Evolutionary conservation across 2,113 vertebrate species (phyloP), one percentile per base, ranked within the genome.

Genomic region (Corynorhinus townsendii): DNA sequence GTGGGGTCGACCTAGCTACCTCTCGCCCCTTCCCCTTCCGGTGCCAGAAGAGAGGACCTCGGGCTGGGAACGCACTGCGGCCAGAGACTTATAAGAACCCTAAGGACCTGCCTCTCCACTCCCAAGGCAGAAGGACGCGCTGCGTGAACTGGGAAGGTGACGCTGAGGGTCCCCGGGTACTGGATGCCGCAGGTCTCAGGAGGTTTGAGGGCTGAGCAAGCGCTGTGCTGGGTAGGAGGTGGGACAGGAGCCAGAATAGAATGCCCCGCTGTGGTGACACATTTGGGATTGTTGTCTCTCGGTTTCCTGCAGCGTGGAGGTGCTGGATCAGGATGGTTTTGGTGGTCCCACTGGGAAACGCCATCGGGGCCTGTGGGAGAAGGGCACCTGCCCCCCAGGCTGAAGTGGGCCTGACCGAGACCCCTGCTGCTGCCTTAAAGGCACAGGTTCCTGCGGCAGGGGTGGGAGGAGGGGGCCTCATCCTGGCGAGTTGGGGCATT

Each of bases 391-490:
- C 26, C 40, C 62, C 8, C 16, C 0, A 14, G 73, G 43, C 64
- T 75, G 12, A 45, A 84, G 56, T 20, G 80, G 87, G 86, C 14
- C 69, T 3, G 7, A 3, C 5, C 0, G 24, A 94, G 87, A 94
- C 92, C 90, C 91, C 88, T 80, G 89, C 69, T 1, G 40, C 22
- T 7, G 9, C n/a, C 76, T 87, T 94, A 77, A 94, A 93, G 95
- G 95, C 68, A 62, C 52, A 92, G 82, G 54, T 56, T 91, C 33
- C 47, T 56, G 33, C 45, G 3, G 49, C 76, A 77, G 71, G 59
- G 14, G 56, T 11, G 4, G 47, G 45, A 40, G 75, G 43, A 2
- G 12, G 77, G 40, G 11, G n/a, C 24, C 38, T 30, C 43, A n/a
- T 93, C 62, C 24, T 73, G 35, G 71, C 9, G 4, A n/a, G 43